Base-by-base conservation (phyloP, 1,140 invertebrate genomes). In the Drosophila rufa region DNA sequence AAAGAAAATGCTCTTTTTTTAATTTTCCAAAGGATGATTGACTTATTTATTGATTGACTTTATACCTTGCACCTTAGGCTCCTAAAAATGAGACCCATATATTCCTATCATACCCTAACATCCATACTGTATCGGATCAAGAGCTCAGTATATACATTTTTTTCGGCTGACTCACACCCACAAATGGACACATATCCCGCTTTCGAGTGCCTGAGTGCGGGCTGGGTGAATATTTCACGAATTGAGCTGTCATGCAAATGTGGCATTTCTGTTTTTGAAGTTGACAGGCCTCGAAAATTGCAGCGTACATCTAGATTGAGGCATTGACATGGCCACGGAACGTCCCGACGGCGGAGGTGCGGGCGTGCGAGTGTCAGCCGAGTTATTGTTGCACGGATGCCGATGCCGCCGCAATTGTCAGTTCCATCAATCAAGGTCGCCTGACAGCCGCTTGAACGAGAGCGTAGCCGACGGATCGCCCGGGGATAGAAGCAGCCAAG, bases 241-340 rank as follows among this genome's bases (percentile, higher is more conserved):
- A 90, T 89, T 84, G 84, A 90, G 81, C 85, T 90, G 85, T 90
- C 85, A 89, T 89, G 85, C 85, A 89, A 89, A 89, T 90, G 75
- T 89, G 81, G 66, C 80, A 85, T 85, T 90, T 89, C 85, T 82
- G 85, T 90, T 89, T 89, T 89, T 79, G 81, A 89, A 89, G 86
- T 85, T 90, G 85, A 89, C 85, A 85, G 85, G 85, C 51, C 75
- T 69, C 61, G 75, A 90, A 89, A 89, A 89, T 90, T 90, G 81
- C 75, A 81, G 87, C 77, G 77, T 60, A 73, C 79, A 82, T 74
- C 68, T 80, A 55, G 62, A 76, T 81, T 79, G 75, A 79, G 60
- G 67, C 40, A 67, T 66, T 73, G 66, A 62, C 58, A 62, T 47
- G 51, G 50, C n/a, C 27, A 33, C 14, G 46, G 48, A 42, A 47